Evolutionary conservation across 2,113 vertebrate species (phyloP).

Genomic region (Lanius collurio): DNA sequence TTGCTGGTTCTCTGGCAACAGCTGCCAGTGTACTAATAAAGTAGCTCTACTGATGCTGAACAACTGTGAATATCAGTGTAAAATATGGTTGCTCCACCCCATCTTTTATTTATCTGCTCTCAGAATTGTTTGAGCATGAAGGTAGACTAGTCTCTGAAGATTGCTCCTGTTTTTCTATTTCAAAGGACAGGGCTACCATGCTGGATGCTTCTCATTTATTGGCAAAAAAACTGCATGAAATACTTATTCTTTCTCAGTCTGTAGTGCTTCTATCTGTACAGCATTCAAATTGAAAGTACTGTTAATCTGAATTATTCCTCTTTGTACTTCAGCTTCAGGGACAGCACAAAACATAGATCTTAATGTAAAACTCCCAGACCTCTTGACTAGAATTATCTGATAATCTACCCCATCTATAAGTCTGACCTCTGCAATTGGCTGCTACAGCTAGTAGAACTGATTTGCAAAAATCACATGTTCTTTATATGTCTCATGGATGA

Average conservation of each 20-base stretch:
- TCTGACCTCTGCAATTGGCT: neutral
- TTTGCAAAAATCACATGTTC: neutral
- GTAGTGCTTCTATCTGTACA: neutral
- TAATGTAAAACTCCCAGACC: neutral
- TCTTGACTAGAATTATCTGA: neutral
- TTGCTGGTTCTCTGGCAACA: neutral
- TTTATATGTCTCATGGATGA: neutral
- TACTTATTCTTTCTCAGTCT: neutral
- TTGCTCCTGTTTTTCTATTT: neutral
- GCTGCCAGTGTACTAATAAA: neutral
- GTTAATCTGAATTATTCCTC: neutral
- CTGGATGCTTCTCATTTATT: neutral
- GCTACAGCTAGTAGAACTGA: neutral
- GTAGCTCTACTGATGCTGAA: conserved; percentile 17
- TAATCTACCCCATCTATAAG: neutral
- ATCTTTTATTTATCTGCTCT: conserved; percentile 38
- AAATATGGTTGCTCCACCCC: conserved; percentile 14
- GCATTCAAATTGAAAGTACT: neutral
- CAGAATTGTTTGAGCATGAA: conserved; percentile 6
- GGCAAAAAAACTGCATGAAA: neutral
- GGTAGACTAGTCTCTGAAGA: conserved; percentile 9
- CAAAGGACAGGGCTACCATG: neutral
- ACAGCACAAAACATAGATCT: neutral
- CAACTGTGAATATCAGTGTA: neutral
- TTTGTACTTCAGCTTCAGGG: neutral